Base-by-base conservation (phyloP, 2,888 invertebrate species). In the Melanargia galathea region DNA sequence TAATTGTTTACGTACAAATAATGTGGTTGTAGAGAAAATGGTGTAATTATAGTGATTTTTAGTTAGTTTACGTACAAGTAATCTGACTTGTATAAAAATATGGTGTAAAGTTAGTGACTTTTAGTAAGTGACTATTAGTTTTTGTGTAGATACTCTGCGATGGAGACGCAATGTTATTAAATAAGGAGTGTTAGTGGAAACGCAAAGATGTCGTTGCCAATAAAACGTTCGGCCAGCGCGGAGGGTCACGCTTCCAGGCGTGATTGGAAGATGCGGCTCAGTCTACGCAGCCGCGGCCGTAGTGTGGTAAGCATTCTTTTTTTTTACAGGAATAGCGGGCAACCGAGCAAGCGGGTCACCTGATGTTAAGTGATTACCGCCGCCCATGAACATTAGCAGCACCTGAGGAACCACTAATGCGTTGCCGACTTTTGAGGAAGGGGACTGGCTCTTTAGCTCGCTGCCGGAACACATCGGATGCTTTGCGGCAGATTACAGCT, bases 181-280 rank as follows among this genome's bases (percentile, higher is more conserved):
- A 49, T 38, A 52, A 13, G 30, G 63, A 64, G 58, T 65, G 51
- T 45, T 43, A 24, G 55, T 58, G 18, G 46, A 60, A 52, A 38
- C 45, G 60, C 59, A 65, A 75, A 20, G 10, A 90, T 89, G 88
- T 86, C 90, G 70, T 75, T 80, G 70, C 92, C 92, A 2, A 94
- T 94, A 86, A 92, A 94, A 78, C 91, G 94, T 52, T 94, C 94
- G 43, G 92, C 93, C 75, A 95, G 94, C 72, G 93, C 93, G 64
- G 95, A 95, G 75, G 90, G 89, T 13, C 87, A 84, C 16, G 78
- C 86, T 71, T 92, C 93, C 72, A 86, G 78, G 71, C 92, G 94
- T 63, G 95, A 95, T 75, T 95, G 95, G 95, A 94, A 94, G 82
- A 94, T 94, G 85, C 90, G 95, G 69, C 92, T 95, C 70, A 95